These are phyloP conservation scores for Hycleus cichorii DNA, from an alignment of 1,140 invertebrate genomes.

Conservation along the genomic window DNA sequence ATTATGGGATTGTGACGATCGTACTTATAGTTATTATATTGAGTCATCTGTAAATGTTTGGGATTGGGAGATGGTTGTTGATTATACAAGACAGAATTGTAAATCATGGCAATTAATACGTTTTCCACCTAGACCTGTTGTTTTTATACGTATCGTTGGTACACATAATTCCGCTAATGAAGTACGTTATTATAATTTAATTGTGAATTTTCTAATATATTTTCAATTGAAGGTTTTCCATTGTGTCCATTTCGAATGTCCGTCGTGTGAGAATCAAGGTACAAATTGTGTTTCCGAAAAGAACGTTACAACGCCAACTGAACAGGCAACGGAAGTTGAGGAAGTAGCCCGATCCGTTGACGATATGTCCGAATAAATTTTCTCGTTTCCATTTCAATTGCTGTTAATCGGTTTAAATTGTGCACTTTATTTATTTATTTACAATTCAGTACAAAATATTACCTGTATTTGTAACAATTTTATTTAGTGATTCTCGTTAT, in stretches of 20 bases:
- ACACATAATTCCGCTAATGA: constrained; percentile 97
- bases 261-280: constrained; percentile 52
- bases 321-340: constrained; percentile 50
- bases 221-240: constrained; percentile 57
- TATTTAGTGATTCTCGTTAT: no score
- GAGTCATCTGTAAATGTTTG: constrained; percentile 90
- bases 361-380: not conserved
- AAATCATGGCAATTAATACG: constrained; percentile 87
- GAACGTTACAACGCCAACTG: constrained; percentile 40
- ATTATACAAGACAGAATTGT: constrained; percentile 67
- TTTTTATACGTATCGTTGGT: constrained; percentile 91
- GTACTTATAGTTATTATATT: constrained; percentile 92
- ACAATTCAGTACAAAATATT: no score
- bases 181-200: constrained; percentile 42
- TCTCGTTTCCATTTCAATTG: not conserved
- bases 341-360: constrained; percentile 32
- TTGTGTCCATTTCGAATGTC: constrained; percentile 96
- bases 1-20: constrained; percentile 97
- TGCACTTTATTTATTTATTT: no score
- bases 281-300: no score
- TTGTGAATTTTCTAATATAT: constrained; percentile 34
- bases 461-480: no score
- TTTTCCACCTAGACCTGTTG: constrained; percentile 76
- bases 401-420: no score
- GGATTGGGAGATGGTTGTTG: constrained; percentile 81